Evolutionary conservation across 2,113 vertebrate species (phyloP).

Genomic region (Recurvirostra avosetta): DNA sequence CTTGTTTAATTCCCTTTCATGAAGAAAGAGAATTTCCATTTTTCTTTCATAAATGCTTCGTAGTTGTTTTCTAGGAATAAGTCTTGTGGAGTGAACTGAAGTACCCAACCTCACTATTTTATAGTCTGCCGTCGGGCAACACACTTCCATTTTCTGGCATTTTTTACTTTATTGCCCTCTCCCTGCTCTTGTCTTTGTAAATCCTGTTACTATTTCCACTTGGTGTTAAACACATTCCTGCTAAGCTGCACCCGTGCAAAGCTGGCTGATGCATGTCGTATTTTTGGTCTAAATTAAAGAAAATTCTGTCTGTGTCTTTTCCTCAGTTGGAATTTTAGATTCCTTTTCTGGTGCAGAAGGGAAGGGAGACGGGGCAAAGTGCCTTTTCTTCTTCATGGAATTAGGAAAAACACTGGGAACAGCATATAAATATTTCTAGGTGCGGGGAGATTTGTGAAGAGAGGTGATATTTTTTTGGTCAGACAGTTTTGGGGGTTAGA

Average conservation of each 20-base stretch:
- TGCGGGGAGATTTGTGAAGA: neutral
- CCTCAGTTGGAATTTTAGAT: neutral
- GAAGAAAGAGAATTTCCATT: constrained; percentile 41
- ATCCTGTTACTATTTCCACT: neutral
- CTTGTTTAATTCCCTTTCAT: constrained; percentile 43
- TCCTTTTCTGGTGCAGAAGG: neutral
- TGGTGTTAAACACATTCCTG: neutral
- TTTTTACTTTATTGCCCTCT: neutral
- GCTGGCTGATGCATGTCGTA: neutral
- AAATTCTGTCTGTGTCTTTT: neutral
- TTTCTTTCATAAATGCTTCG: constrained; percentile 16
- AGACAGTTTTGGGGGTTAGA: neutral
- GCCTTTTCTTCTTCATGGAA: neutral
- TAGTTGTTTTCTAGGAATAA: constrained; percentile 11
- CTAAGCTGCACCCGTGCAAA: neutral
- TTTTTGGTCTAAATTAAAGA: neutral
- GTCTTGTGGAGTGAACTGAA: neutral
- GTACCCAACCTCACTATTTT: neutral
- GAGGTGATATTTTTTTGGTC: neutral
- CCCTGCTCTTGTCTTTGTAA: neutral
- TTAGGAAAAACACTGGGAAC: neutral
- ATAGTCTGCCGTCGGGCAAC: neutral
- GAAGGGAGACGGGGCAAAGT: neutral
- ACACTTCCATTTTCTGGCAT: neutral
- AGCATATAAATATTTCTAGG: neutral